Evolutionary conservation across 1,140 invertebrate species (phyloP).

Genomic region (Cephus cinctus): DNA sequence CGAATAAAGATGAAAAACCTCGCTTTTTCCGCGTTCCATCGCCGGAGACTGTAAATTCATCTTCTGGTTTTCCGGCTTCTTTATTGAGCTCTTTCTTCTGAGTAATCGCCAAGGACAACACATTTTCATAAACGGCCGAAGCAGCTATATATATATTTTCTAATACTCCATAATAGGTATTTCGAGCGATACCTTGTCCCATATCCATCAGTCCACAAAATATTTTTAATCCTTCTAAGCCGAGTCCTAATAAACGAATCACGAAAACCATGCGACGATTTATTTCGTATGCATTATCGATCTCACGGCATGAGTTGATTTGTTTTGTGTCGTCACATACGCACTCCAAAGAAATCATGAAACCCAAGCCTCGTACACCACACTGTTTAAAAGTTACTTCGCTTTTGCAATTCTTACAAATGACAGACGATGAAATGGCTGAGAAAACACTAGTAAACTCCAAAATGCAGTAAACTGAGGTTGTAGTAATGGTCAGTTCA

Average conservation of each 20-base stretch:
- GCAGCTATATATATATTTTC: neutral
- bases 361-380: neutral
- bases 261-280: neutral
- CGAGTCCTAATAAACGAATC: neutral
- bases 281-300: neutral
- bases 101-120: too few relatives aligned
- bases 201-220: slow-evolving; percentile 1
- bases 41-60: too few relatives aligned
- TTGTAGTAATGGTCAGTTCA: too few relatives aligned
- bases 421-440: too few relatives aligned
- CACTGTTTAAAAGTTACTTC: neutral
- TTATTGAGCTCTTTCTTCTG: too few relatives aligned
- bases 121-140: too few relatives aligned
- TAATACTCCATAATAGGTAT: neutral
- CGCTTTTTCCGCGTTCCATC: too few relatives aligned
- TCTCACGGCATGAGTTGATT: neutral
- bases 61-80: too few relatives aligned
- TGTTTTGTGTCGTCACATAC: neutral
- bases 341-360: neutral
- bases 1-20: too few relatives aligned
- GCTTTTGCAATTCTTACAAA: too few relatives aligned
- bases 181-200: neutral
- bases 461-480: too few relatives aligned
- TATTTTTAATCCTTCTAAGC: neutral
- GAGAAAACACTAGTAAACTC: too few relatives aligned